These are phyloP conservation scores for Fistularia tabacaria DNA, from an alignment of 2,797 vertebrate genomes.

Conservation along the genomic window DNA sequence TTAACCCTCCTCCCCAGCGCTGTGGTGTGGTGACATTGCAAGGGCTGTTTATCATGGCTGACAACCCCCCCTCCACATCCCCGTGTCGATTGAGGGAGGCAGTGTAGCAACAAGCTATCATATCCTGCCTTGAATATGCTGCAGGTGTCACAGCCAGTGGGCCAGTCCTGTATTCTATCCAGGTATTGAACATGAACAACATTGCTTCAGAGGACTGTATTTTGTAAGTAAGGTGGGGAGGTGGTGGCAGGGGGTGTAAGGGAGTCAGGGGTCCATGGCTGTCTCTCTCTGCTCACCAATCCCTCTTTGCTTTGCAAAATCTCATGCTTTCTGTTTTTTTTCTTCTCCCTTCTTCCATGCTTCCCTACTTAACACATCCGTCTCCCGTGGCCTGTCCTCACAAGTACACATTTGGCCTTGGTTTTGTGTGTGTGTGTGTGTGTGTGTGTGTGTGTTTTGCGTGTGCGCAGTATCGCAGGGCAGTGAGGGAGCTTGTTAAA, in stretches of 20 bases:
- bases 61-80: constrained; percentile 27
- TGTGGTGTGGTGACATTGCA: constrained; percentile 34
- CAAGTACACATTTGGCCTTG: constrained; percentile 27
- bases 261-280: too few species aligned
- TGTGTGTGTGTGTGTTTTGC: constrained; percentile 17
- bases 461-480: constrained; percentile 15
- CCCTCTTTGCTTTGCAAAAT: too few species aligned
- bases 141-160: constrained; percentile 14
- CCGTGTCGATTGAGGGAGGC: constrained; percentile 4
- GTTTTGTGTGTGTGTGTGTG: constrained; percentile 7
- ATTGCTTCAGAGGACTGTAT: too few species aligned
- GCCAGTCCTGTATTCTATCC: too few species aligned
- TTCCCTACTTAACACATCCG: constrained; percentile 4
- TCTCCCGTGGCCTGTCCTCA: constrained; percentile 22
- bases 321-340: not conserved
- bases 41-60: constrained; percentile 46
- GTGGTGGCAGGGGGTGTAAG: too few species aligned
- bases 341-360: constrained; percentile 10
- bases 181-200: too few species aligned
- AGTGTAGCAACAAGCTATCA: constrained; percentile 39
- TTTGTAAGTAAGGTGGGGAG: too few species aligned
- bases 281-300: too few species aligned
- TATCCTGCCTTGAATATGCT: constrained; percentile 28
- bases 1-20: constrained; percentile 54
- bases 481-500: constrained; percentile 47